These are phyloP conservation scores for Drosophila kambysellisi DNA, from an alignment of 2,888 invertebrate species.

Conservation along the genomic window DNA sequence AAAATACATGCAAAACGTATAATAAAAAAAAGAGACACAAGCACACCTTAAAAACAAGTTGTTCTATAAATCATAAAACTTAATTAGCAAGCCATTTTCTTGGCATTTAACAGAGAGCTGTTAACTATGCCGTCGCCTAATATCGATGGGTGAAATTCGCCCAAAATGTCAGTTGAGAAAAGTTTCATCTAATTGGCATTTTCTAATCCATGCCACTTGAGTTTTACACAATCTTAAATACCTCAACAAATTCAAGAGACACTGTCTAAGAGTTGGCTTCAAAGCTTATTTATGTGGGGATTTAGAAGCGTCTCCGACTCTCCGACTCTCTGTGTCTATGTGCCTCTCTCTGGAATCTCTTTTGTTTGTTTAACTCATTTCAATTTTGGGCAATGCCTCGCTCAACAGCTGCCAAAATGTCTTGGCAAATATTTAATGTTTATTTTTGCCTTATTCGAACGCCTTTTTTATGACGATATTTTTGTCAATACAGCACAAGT, in stretches of 20 bases:
- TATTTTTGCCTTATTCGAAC: slow-evolving; percentile 39
- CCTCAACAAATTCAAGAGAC: slow-evolving; percentile 19
- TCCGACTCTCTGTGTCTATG: slow-evolving; percentile 3
- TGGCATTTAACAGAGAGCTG: slow-evolving; percentile 53
- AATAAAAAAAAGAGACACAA: slow-evolving; percentile 39
- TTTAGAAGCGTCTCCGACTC: slow-evolving; percentile 1
- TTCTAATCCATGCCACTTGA: slow-evolving; percentile 41
- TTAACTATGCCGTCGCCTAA: slow-evolving; percentile 7
- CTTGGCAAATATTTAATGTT: slow-evolving; percentile 47
- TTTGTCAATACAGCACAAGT: slow-evolving; percentile 31
- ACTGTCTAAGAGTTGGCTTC: slow-evolving; percentile 6
- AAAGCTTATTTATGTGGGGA: neutral
- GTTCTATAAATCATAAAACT: slow-evolving; percentile 68
- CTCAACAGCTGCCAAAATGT: slow-evolving; percentile 34
- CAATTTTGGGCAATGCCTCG: slow-evolving; percentile 37
- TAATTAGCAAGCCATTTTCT: slow-evolving; percentile 61
- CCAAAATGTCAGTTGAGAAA: slow-evolving; percentile 46
- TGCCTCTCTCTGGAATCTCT: slow-evolving; percentile 3
- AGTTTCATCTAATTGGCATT: slow-evolving; percentile 60
- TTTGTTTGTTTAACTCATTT: slow-evolving; percentile 39
- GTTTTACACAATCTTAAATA: slow-evolving; percentile 38
- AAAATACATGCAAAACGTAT: slow-evolving; percentile 9
- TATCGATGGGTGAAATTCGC: slow-evolving; percentile 14
- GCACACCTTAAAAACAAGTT: slow-evolving; percentile 68
- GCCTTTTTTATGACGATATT: slow-evolving; percentile 9